Evolutionary conservation across 1,140 invertebrate species (phyloP), one percentile per base, ranked within the genome.

Genomic region (Psix sp.): DNA sequence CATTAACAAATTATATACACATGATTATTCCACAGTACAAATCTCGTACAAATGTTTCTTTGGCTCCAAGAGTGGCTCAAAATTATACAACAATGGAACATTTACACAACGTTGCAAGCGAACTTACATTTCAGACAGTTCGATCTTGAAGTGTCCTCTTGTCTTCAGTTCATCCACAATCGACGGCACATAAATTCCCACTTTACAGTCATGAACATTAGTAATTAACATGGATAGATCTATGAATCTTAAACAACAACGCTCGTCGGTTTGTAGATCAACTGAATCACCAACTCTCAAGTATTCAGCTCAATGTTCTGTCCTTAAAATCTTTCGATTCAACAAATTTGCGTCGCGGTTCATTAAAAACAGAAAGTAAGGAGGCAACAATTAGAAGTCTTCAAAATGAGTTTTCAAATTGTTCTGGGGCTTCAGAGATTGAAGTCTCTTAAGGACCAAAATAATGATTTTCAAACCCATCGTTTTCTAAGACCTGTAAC

Each of bases 1-100:
- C 66, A 70, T 60, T 54, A 74, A 10, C 46, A 68, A 74, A 74
- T 74, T 75, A 75, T 75, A 75, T 70, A 75, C 52, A 70, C 39
- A 33, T 68, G 57, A 67, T n/a, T n/a, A n/a, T 74, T 49, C 33
- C 63, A 46, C 29, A 63, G 43, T 74, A 68, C 71, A 68, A 74
- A 74, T 68, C 38, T 62, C 59, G 72, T 74, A 74, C 66, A 75
- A 70, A 75, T 57, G 36, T 67, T 48, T 63, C 15, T 60, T 74
- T 74, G 63, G 57, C 71, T 68, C 33, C 45, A 68, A 65, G 52
- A 68, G 21, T 68, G 14, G 26, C 54, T 66, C 16, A 14, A 71
- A 72, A 63, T 56, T 31, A 60, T 66, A 20, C 52, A 52, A 11
- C 35, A 17, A 18, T 42, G 6, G 31, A 6, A 51, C 39, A 54